Base-by-base conservation (phyloP, 2,797 vertebrate genomes). In the Mus minutoides region DNA sequence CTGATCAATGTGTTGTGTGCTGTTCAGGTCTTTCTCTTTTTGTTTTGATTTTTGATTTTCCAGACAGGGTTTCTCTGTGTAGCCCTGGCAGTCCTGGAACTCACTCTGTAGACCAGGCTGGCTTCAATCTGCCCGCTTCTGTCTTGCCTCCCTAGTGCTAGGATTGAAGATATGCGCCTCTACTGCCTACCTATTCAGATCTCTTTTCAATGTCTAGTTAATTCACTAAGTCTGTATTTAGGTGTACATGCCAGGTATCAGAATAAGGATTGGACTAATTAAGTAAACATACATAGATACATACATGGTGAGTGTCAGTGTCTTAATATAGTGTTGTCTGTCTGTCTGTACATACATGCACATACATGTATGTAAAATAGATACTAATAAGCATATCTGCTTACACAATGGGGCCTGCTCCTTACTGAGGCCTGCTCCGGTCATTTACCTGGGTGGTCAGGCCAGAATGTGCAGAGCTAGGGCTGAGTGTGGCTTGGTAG, bases 121-220 rank as follows among this genome's bases (percentile, higher is more conserved):
- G 40, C 73, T 11, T 46, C 1, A 3, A 71, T 40, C 71, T 40
- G 21, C 21, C 37, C 4, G 19, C 37, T 37, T 73, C 71, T 73
- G 71, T n/a, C 40, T 22, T 73, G 21, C 37, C 37, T 40, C 37
- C 37, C 21, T 22, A 73, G n/a, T 40, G 71, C 71, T 73, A 40
- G 71, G 71, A 40, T 73, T 73, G 40, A n/a, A 40, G 37, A 21
- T 24, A 37, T 73, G 71, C 10, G 10, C 71, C n/a, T 71, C 34
- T 21, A 19, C n/a, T 37, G 37, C 71, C 19, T 4, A 11, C 21
- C 71, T 43, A 3, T 85, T 62, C 37, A 14, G 88, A 22, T 90
- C 75, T 13, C 83, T 89, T 67, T 90, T 56, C 14, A n/a, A 11
- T 69, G 40, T 85, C 82, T 94, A 60, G 19, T 88, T 96, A 87